Conservation (phyloP, 2,113 vertebrate species). For the Colistium nudipinnis region DNA sequence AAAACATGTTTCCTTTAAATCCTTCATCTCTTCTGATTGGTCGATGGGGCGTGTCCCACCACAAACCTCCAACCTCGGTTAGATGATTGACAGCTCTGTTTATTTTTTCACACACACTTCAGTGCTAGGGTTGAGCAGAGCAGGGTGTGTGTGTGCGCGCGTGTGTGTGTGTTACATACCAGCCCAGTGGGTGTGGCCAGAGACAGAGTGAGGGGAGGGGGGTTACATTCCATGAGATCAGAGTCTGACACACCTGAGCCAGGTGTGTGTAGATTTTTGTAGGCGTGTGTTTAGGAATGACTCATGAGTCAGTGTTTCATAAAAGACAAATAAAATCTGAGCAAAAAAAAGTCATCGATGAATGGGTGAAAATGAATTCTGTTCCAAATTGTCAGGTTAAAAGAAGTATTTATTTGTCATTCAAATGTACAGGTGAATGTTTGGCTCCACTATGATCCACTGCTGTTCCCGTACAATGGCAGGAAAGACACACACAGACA, state of each 20-base stretch:
- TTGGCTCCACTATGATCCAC: neutral
- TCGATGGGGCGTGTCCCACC: neutral
- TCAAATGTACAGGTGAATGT: neutral
- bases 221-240: slow-evolving; percentile 38
- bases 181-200: slow-evolving; percentile 32
- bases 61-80: slow-evolving; percentile 22
- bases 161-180: slow-evolving; percentile 40
- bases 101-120: slow-evolving; percentile 22
- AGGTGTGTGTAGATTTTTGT: slow-evolving; percentile 8
- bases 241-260: slow-evolving; percentile 11
- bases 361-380: too few species aligned
- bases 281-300: neutral
- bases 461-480: slow-evolving; percentile 57
- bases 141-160: slow-evolving; percentile 19
- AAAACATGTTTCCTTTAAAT: neutral
- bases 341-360: too few species aligned
- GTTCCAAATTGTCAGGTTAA: too few species aligned
- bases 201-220: neutral
- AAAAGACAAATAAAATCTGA: too few species aligned
- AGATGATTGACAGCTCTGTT: slow-evolving; percentile 54
- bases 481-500: slow-evolving; percentile 52
- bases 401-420: too few species aligned
- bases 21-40: slow-evolving; percentile 37
- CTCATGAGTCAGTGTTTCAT: too few species aligned
- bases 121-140: slow-evolving; percentile 9